These are phyloP conservation scores for Mus spretus DNA, from an alignment of 2,797 vertebrate species.

Conservation along the genomic window DNA sequence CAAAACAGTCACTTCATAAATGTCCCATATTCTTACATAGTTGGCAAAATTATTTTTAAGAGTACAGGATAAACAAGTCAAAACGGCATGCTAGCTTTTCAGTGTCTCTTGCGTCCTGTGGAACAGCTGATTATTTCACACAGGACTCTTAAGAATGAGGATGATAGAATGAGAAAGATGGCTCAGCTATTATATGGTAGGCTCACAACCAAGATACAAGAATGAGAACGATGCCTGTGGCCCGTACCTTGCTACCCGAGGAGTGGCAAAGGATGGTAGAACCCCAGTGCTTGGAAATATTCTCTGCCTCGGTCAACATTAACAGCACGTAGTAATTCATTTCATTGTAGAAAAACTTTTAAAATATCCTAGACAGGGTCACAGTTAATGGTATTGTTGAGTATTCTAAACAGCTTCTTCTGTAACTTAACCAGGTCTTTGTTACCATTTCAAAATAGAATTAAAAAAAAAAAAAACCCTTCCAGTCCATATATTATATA, in stretches of 20 bases:
- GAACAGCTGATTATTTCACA: background rate
- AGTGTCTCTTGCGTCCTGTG: slow-evolving; percentile 11
- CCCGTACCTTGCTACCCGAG: background rate
- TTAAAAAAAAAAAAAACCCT: slow-evolving; percentile 39
- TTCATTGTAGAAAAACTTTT: slow-evolving; percentile 4
- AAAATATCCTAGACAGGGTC: slow-evolving; percentile 15
- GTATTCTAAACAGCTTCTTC: background rate
- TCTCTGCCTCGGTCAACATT: slow-evolving; percentile 1
- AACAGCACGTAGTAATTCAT: slow-evolving; percentile 23
- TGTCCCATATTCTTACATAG: background rate
- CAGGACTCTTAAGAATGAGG: background rate
- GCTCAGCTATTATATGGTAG: background rate
- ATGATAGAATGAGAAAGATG: background rate
- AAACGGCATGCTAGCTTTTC: background rate
- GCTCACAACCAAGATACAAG: background rate
- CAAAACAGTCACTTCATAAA: slow-evolving; percentile 44
- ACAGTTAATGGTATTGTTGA: slow-evolving; percentile 44
- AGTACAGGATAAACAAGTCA: background rate
- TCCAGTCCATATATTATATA: slow-evolving; percentile 61
- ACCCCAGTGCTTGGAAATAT: background rate
- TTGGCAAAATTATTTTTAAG: slow-evolving; percentile 14
- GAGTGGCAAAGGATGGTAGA: background rate
- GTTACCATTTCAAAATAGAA: slow-evolving; percentile 63
- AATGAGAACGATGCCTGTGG: background rate
- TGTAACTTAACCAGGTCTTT: slow-evolving; percentile 59